Evolutionary conservation across 2,113 vertebrate genomes (phyloP), one percentile per base, ranked within the genome.

Genomic region (Nerophis ophidion): DNA sequence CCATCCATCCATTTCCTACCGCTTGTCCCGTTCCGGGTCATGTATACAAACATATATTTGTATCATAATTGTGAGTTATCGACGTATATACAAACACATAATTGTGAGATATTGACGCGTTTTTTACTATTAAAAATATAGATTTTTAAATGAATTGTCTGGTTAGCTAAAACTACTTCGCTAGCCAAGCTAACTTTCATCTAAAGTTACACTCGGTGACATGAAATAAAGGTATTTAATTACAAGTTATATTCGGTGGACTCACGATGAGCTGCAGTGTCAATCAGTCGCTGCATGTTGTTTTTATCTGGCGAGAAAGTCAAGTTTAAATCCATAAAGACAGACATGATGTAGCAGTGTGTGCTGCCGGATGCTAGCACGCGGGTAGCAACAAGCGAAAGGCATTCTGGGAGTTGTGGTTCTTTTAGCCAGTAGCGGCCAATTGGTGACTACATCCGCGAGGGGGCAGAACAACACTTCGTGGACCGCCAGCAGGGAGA

Each of bases 191-290:
- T 49, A n/a, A n/a, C 8, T 16, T 17, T n/a, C 15, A 26, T 26
- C 3, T 3, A 26, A 26, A 26, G 26, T 26, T 26, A 26, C 26
- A 26, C 26, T 26, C 26, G 26, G 26, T 3, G 15, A n/a, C 15
- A 0, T 17, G 49, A 33, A 51, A 17, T 16, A 19, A 50, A 16
- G 8, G 10, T 8, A n/a, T 49, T 19, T 17, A 2, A 51, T 1
- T 4, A 16, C 9, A 51, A 51, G 3, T 5, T 8, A 51, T 3
- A 33, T 17, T 51, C 8, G 16, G n/a, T 5, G 40, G 7, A 91
- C 85, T 90, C 80, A 90, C 90, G 87, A 35, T 91, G 87, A 57
- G 90, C 89, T 1, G 89, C 88, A 0, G 81, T 89, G 51, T 89
- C 81, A 2, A 91, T 56, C 1, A 89, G 11, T 7, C 59, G 66